Conservation (phyloP, 2,797 vertebrate species). For the Rhabdophis nuchalis region DNA sequence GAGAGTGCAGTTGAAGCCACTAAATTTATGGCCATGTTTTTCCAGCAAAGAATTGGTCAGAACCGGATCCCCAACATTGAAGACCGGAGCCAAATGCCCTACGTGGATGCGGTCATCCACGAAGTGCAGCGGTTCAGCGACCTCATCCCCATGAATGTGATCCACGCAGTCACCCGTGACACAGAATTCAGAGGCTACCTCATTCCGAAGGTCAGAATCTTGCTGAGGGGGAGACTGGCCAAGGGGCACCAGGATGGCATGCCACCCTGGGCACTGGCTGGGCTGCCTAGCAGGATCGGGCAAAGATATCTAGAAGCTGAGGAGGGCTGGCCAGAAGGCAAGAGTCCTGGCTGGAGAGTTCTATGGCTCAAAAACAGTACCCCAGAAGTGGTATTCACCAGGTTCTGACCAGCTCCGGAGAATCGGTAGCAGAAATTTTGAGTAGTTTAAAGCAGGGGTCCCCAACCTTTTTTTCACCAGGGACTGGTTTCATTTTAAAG, state of each 20-base stretch:
- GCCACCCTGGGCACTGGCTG: too few relatives aligned
- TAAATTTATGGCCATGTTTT: background rate
- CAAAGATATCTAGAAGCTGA: background rate
- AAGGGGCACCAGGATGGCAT: too few relatives aligned
- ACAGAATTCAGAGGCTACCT: constrained; percentile 55
- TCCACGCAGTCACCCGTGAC: constrained; percentile 50
- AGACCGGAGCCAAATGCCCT: constrained; percentile 58
- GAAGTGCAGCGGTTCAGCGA: constrained; percentile 53
- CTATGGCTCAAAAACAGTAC: background rate
- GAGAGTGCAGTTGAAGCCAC: background rate
- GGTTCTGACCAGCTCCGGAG: too few relatives aligned
- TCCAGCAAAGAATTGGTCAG: constrained; percentile 52
- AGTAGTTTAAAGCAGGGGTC: too few relatives aligned
- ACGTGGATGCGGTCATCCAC: constrained; percentile 50
- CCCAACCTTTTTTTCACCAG: too few relatives aligned
- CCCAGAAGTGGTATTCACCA: too few relatives aligned
- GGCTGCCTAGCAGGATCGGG: background rate
- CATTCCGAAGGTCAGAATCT: constrained; percentile 51
- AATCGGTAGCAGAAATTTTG: too few relatives aligned
- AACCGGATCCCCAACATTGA: constrained; percentile 47
- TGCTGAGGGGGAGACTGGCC: accelerated
- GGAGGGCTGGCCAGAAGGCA: background rate
- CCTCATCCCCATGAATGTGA: constrained; percentile 43
- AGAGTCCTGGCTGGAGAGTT: background rate
- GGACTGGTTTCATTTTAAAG: too few relatives aligned